These are phyloP conservation scores for Nudaria mundana DNA, from an alignment of 2,888 invertebrate species.

Conservation along the genomic window DNA sequence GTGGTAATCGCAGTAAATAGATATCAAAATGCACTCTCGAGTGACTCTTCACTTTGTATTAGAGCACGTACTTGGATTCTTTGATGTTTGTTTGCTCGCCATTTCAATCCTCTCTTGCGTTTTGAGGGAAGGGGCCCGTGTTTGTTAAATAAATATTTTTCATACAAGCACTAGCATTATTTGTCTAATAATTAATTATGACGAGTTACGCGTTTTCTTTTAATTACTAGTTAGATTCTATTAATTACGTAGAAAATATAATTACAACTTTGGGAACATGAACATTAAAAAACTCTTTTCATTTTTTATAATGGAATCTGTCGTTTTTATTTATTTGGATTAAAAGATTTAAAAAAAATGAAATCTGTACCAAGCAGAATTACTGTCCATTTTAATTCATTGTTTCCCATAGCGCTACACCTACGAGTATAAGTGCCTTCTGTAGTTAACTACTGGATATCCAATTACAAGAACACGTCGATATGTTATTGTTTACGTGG, in stretches of 20 bases:
- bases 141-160: slow-evolving; percentile 70
- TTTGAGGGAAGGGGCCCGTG: slow-evolving; percentile 38
- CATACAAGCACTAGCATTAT: slow-evolving; percentile 60
- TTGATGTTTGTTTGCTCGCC: slow-evolving; percentile 70
- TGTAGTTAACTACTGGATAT: slow-evolving; percentile 38
- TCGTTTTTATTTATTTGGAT: too few relatives aligned
- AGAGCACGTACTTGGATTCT: slow-evolving; percentile 38
- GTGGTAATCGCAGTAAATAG: slow-evolving; percentile 1
- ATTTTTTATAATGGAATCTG: too few relatives aligned
- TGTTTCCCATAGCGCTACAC: slow-evolving; percentile 14
- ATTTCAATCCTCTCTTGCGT: slow-evolving; percentile 49
- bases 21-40: slow-evolving; percentile 37
- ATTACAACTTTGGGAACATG: too few relatives aligned
- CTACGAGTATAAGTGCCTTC: slow-evolving; percentile 28
- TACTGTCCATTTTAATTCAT: slow-evolving; percentile 19
- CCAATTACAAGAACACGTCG: slow-evolving; percentile 43
- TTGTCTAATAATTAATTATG: slow-evolving; percentile 63
- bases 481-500: slow-evolving; percentile 37
- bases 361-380: too few relatives aligned
- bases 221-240: too few relatives aligned
- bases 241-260: too few relatives aligned
- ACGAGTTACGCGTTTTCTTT: slow-evolving; percentile 34
- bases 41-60: slow-evolving; percentile 32
- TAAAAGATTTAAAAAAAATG: too few relatives aligned
- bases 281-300: too few relatives aligned